Percentiles rank a stretch among this genome's conserved stretches.
Conservation (phyloP, 2,797 vertebrate species). For the Amniataba percoides region DNA sequence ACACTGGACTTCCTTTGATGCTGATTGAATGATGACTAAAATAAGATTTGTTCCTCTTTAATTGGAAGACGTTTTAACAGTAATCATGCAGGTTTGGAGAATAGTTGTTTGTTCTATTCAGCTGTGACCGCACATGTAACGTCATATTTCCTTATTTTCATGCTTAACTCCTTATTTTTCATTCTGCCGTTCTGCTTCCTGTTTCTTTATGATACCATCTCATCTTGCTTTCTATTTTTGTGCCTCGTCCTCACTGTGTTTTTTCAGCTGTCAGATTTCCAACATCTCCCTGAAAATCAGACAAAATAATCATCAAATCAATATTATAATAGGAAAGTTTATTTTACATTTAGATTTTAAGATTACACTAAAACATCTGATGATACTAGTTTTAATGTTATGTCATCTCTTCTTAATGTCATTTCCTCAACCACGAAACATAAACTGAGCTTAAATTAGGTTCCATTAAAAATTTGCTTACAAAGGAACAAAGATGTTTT, state of each 20-base stretch:
- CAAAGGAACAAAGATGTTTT: constrained; percentile 7
- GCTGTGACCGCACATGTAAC: neutral
- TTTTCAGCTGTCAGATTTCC: constrained; percentile 19
- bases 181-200: constrained; percentile 4
- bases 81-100: neutral
- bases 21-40: neutral
- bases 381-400: neutral
- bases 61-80: too few relatives aligned
- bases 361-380: neutral
- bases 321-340: neutral
- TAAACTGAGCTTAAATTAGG: neutral
- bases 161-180: constrained; percentile 16
- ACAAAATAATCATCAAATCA: neutral
- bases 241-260: neutral
- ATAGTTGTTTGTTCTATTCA: neutral
- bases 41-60: too few relatives aligned
- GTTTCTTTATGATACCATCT: constrained; percentile 3
- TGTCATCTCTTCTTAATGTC: neutral
- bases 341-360: neutral
- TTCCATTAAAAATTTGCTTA: neutral
- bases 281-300: neutral
- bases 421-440: neutral
- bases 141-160: neutral
- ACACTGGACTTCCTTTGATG: neutral
- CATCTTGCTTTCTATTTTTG: neutral